phyloP scores from a whole-genome alignment of 35 echinoderm and acorn worm species.

The Ophioderma brevispina region DNA sequence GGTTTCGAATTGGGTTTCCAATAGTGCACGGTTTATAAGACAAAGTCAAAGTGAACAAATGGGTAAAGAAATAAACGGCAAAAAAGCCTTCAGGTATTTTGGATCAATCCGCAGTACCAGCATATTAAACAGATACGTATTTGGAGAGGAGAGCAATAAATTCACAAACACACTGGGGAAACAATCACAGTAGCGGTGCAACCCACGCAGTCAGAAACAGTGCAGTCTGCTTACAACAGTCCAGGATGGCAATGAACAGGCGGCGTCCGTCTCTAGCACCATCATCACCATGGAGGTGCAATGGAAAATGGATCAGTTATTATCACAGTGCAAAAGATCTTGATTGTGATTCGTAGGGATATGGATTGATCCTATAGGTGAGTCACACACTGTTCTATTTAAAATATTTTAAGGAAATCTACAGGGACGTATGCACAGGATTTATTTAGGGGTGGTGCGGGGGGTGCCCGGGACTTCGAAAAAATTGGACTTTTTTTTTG shows the following conservation, averaged over 20 bases:
- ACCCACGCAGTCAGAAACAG: constrained; percentile 43
- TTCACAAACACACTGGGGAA: constrained; percentile 95
- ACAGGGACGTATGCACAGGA: too few species aligned
- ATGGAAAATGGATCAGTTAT: constrained; percentile 11
- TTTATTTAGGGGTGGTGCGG: too few species aligned
- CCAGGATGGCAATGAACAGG: constrained; percentile 59
- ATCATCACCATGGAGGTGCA: constrained; percentile 45
- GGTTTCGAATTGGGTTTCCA: too few species aligned
- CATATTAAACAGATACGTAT: constrained; percentile 62
- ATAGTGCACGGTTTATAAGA: too few species aligned
- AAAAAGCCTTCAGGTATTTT: too few species aligned
- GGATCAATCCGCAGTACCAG: too few species aligned
- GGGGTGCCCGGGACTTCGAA: too few species aligned
- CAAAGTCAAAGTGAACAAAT: too few species aligned
- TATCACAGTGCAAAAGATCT: constrained; percentile 55
- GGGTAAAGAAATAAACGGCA: too few species aligned
- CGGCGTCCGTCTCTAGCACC: constrained; percentile 64
- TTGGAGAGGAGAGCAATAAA: constrained; percentile 94
- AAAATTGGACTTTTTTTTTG: too few species aligned
- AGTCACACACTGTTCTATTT: background rate
- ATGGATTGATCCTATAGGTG: constrained; percentile 99
- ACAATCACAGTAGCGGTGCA: constrained; percentile 73
- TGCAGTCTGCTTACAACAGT: constrained; percentile 74
- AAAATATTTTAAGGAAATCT: too few species aligned
- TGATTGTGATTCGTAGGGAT: constrained; percentile 80